Evolutionary conservation across 2,113 vertebrate species (phyloP), one percentile per base, ranked within the genome.

Genomic region (Cavia aperea): DNA sequence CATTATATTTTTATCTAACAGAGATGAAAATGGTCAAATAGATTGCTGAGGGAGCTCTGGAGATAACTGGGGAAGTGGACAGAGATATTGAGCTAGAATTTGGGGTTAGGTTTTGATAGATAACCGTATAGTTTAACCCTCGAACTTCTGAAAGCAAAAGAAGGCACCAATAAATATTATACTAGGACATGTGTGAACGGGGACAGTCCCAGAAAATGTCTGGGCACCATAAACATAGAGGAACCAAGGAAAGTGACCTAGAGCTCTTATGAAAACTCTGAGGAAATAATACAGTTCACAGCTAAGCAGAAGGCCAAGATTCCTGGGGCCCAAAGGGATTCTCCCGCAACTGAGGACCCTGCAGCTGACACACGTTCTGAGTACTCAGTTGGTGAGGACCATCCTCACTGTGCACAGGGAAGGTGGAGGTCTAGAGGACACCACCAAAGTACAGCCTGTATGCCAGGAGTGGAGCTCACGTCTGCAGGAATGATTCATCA

Each of bases 1-100:
- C 9, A 90, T 9, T 73, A 16, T 79, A 4, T 75, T 82, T 87
- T 65, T 87, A 63, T 88, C 26, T 92, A 14, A 70, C 68, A 78
- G 62, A 66, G 62, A 68, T 78, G n/a, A 81, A 92, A 90, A 84
- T 81, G 21, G 49, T n/a, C 62, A 91, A 73, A 79, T 39, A 75
- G 68, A 72, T 31, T 58, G 10, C 39, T 56, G 7, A 86, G 54
- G 86, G 39, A 89, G 84, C 14, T 84, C 82, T 65, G 24, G 43
- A 84, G 49, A 49, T 85, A 81, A 88, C 21, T 7, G 16, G 73
- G 33, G 33, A 85, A 65, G 18, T 91, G 39, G 77, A 78, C 18
- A 92, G n/a, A n/a, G 51, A 77, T 43, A 39, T 5, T 90, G 31
- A 93, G 24, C 36, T 84, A 72, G 51, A 94, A 89, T 87, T 86